Conservation (phyloP, 2,888 invertebrate genomes). For the Xanthia togata region DNA sequence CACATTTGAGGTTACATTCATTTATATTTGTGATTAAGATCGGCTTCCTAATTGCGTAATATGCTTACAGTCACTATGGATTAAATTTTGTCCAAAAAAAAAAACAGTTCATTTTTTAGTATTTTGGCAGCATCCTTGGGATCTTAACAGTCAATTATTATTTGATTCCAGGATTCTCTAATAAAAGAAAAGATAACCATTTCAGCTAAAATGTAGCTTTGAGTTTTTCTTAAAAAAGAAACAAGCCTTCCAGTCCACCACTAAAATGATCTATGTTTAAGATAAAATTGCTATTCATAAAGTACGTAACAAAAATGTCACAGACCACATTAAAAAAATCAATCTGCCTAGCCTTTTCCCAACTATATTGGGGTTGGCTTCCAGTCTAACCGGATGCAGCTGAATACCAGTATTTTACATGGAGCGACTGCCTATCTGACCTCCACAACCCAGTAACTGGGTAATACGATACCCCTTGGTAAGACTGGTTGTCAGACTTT, state of each 20-base stretch:
- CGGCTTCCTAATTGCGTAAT: not conserved
- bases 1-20: not conserved
- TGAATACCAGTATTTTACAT: no score
- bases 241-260: not conserved
- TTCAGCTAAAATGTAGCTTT: not conserved
- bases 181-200: not conserved
- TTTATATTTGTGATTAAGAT: no score
- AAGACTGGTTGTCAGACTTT: no score
- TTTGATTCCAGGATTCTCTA: no score
- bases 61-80: not conserved
- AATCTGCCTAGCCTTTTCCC: no score
- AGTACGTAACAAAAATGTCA: not conserved
- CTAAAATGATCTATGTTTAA: not conserved
- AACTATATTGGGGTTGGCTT: no score
- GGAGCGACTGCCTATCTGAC: no score
- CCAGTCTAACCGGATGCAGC: no score
- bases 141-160: no score
- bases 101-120: not conserved
- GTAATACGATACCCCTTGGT: no score
- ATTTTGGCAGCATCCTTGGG: not conserved
- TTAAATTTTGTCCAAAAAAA: not conserved
- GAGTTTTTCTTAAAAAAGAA: not conserved
- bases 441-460: no score
- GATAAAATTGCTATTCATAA: not conserved
- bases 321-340: constrained; percentile 11